Percentiles rank a stretch among this genome's conserved stretches.
phyloP scores from a whole-genome alignment of 2,888 invertebrate species.

The Acleris sparsana region DNA sequence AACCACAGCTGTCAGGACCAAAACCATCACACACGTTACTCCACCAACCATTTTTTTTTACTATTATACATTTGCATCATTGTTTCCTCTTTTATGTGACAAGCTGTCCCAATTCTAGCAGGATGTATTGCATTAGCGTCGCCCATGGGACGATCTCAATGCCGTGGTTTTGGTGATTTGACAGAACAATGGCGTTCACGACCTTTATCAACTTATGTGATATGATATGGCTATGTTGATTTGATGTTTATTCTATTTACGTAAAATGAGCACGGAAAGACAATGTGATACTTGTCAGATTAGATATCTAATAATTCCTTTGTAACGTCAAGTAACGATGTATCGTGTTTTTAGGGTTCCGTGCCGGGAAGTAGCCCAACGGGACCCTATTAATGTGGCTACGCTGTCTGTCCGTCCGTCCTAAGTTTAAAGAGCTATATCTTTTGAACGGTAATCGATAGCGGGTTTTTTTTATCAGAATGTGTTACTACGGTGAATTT shows the following conservation, averaged over 20 bases:
- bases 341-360: no score
- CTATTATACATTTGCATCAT: neutral
- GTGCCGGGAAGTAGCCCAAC: no score
- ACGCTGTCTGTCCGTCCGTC: no score
- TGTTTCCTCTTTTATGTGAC: slow-evolving; percentile 24
- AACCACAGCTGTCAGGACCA: slow-evolving; percentile 14
- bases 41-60: slow-evolving; percentile 18
- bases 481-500: no score
- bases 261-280: no score
- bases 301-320: no score
- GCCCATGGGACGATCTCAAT: neutral
- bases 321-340: no score
- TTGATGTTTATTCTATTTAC: slow-evolving; percentile 2
- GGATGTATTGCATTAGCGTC: slow-evolving; percentile 27
- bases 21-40: slow-evolving; percentile 32
- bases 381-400: no score
- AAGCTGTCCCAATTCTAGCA: slow-evolving; percentile 24
- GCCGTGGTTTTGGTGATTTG: slow-evolving; percentile 34
- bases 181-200: slow-evolving; percentile 23
- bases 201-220: slow-evolving; percentile 9
- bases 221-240: slow-evolving; percentile 13
- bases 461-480: no score
- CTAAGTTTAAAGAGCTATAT: no score
- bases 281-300: no score
- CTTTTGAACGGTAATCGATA: no score